These are phyloP conservation scores for Beris morrisii DNA, from an alignment of 2,888 invertebrate species.

Conservation along the genomic window DNA sequence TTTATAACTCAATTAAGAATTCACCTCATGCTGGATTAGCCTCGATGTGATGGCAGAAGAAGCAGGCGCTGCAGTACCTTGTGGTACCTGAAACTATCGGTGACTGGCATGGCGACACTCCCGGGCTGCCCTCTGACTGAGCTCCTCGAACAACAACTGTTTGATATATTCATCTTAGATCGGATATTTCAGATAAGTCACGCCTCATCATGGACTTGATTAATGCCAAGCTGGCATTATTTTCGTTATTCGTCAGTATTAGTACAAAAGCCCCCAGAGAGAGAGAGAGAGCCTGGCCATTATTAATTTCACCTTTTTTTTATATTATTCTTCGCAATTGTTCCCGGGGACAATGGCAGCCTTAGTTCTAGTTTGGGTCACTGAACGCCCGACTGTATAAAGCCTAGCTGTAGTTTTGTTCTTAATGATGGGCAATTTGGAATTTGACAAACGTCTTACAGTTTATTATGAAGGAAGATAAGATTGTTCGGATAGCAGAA, in stretches of 20 bases:
- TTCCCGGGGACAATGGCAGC: no score
- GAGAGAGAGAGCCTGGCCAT: background rate
- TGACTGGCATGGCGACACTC: slow-evolving; percentile 30
- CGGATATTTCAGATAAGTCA: slow-evolving; percentile 38
- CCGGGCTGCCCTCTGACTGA: no score
- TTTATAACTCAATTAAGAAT: slow-evolving; percentile 45
- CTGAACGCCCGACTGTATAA: background rate
- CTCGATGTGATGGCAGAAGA: background rate
- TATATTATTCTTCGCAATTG: no score
- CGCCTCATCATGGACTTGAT: slow-evolving; percentile 36
- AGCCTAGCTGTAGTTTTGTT: no score
- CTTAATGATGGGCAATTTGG: no score
- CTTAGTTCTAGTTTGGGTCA: slow-evolving; percentile 2
- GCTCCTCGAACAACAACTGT: background rate
- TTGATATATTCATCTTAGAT: slow-evolving; percentile 36
- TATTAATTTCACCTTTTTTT: no score
- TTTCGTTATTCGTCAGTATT: background rate
- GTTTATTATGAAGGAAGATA: no score
- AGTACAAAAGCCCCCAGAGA: background rate
- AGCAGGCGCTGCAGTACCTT: no score
- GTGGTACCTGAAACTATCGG: background rate
- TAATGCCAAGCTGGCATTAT: slow-evolving; percentile 17
- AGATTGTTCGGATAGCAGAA: no score
- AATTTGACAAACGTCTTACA: no score
- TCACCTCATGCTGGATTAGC: slow-evolving; percentile 43